Base-by-base conservation (phyloP, 2,797 vertebrate species). In the Lithobates sylvaticus region DNA sequence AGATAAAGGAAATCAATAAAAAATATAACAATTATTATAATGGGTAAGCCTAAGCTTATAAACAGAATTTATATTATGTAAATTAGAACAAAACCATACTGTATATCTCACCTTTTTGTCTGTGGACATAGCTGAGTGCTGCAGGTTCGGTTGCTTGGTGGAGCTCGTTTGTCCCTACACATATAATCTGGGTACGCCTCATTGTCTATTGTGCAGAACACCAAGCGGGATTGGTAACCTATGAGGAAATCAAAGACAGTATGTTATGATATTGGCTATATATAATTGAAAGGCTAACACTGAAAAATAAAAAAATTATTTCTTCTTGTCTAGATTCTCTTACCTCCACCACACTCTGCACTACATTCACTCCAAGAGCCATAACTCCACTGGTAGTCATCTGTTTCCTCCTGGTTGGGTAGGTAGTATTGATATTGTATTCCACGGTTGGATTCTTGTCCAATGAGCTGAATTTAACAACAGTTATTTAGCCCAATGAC, bases 361-460 rank as follows among this genome's bases (percentile, higher is more conserved):
- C 96, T 99, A 94, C 98, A 99, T 87, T 96, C 84, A 0, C 95
- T 94, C 98, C 98, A 99, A 0, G 98, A 99, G 6, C 97, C 90
- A 0, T 94, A 96, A 86, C 97, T 97, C 98, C 98, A 99, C 91
- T 94, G 95, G 92, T 97, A 97, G 18, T 95, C 95, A 0, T 92
- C 86, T 7, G 80, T 68, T 23, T 94, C 93, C 29, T 88, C 91
- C n/a, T 89, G 89, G 10, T 91, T 87, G 0, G 97, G 95, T 64
- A 98, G 92, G 92, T 97, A 96, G 88, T 95, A 99, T 79, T 99
- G 97, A 0, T 96, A 99, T 73, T 94, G 94, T 3, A 99, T 91
- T 0, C 98, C 97, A 0, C 91, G 95, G 91, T 98, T 98, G 72
- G 91, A 89, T 88, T 98, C 98, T 92, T 99, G 98, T 91, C 95